Percentiles rank a stretch among this genome's conserved stretches.
These are phyloP conservation scores for Tragelaphus imberbis DNA, from an alignment of 2,113 vertebrate genomes.

Conservation along the genomic window DNA sequence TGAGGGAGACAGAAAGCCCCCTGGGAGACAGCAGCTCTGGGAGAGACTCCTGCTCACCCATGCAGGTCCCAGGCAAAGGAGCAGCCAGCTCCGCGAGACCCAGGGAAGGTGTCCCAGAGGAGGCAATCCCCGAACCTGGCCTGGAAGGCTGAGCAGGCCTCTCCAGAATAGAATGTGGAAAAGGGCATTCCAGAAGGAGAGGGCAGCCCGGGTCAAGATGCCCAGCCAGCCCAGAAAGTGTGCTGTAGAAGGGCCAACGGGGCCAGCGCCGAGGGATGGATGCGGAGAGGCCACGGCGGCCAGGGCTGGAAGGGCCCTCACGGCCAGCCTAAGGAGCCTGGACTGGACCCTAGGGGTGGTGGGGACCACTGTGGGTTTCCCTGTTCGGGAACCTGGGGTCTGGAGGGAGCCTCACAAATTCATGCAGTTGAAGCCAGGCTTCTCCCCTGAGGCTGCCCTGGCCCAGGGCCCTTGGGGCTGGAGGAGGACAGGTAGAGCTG, in stretches of 20 bases:
- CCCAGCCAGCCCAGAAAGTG: background rate
- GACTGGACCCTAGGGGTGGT: background rate
- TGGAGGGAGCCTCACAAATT: background rate
- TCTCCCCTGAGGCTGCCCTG: background rate
- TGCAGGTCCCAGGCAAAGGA: background rate
- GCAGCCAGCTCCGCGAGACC: background rate
- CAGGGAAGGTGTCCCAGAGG: background rate
- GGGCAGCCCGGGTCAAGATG: accelerated
- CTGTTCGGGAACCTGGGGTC: background rate
- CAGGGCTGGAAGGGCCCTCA: background rate
- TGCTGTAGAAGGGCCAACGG: background rate
- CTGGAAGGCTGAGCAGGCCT: background rate
- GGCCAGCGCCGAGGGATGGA: accelerated
- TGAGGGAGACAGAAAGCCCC: background rate
- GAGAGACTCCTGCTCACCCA: background rate
- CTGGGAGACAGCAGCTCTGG: background rate
- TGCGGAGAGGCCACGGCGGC: background rate
- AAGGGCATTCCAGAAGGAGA: background rate
- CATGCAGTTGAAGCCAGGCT: background rate
- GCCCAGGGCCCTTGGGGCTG: background rate
- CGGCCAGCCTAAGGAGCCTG: background rate
- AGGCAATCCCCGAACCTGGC: background rate
- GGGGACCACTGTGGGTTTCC: background rate
- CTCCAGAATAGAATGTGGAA: background rate
- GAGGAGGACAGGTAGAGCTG: background rate